Evolutionary conservation across 1,140 invertebrate species (phyloP), one percentile per base, ranked within the genome.

Genomic region (Zaprionus gabonicus): DNA sequence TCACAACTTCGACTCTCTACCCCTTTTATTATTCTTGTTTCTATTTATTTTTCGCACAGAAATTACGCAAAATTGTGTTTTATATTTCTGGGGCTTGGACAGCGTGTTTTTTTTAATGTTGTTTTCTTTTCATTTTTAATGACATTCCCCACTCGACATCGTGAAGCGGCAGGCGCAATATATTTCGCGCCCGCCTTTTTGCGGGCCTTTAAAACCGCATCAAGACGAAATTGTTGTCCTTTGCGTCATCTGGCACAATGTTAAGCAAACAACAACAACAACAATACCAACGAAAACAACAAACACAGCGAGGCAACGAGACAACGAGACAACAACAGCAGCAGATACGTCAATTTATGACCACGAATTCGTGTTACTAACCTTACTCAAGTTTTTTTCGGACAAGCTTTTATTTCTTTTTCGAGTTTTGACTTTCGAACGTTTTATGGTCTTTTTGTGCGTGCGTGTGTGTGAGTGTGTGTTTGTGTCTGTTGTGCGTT

Each of bases 351-450:
- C 58, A 74, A 84, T 86, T 87, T 87, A 87, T 87, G 78, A 55
- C 81, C 81, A 87, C 81, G 81, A 88, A 70, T 88, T 77, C 72
- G 68, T 80, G 81, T 88, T 87, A 90, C 85, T 88, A 90, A 88
- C 85, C 85, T 88, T 90, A 88, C 81, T 90, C 85, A 88, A 88
- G 20, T 65, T 65, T 90, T 81, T 76, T 81, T 70, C 58, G 73
- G 55, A 55, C 55, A 70, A 71, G 51, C 66, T 60, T 75, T 64
- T 58, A n/a, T 36, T 65, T 64, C 23, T 31, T 56, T 80, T 83
- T 74, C 20, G 46, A 67, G 57, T 81, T 87, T 87, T 88, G 69
- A 88, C 84, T 88, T 88, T 84, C 85, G 78, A 84, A 81, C 84
- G 57, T 69, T 86, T 86, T 86, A 82, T 80, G 74, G 81, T 49